A percentile compares a stretch with the other conserved stretches of the same genome.
Evolutionary conservation across 2,888 invertebrate genomes (phyloP).

Genomic region (Clusia tigrina): DNA sequence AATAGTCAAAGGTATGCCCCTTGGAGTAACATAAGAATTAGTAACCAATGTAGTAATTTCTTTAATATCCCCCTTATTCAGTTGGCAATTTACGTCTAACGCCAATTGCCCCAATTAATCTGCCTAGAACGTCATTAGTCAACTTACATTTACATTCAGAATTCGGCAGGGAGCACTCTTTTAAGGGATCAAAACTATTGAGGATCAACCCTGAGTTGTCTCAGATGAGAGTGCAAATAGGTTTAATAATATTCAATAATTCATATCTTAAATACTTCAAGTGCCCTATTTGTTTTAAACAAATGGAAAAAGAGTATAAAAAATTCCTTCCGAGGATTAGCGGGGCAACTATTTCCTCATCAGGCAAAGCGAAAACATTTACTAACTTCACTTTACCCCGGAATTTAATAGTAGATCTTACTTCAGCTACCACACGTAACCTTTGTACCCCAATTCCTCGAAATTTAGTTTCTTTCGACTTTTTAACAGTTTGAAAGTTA

Average conservation of each 20-base stretch:
- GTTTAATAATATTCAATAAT: no score
- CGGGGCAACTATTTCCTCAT: slow-evolving; percentile 18
- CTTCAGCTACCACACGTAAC: slow-evolving; percentile 10
- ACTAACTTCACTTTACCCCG: slow-evolving; percentile 11
- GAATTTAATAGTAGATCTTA: slow-evolving; percentile 21
- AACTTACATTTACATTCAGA: no score
- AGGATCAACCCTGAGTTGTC: no score
- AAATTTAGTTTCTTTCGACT: slow-evolving; percentile 6
- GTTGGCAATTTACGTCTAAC: slow-evolving; percentile 14
- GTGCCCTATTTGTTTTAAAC: not conserved
- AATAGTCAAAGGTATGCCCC: slow-evolving; percentile 1
- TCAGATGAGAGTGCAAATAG: no score
- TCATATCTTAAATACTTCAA: not conserved
- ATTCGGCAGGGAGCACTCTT: no score
- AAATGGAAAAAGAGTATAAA: slow-evolving; percentile 21
- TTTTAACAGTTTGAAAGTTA: not conserved
- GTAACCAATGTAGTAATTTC: slow-evolving; percentile 11
- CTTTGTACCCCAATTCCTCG: slow-evolving; percentile 14
- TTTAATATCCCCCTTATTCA: no score
- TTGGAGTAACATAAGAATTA: slow-evolving; percentile 6
- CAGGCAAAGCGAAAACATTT: slow-evolving; percentile 12
- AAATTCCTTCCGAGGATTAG: slow-evolving; percentile 13
- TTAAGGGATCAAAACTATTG: no score
- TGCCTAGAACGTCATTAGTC: no score
- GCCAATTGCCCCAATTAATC: no score